These are phyloP conservation scores for Spea multiplicata DNA, from an alignment of 2,113 vertebrate genomes.

Conservation along the genomic window DNA sequence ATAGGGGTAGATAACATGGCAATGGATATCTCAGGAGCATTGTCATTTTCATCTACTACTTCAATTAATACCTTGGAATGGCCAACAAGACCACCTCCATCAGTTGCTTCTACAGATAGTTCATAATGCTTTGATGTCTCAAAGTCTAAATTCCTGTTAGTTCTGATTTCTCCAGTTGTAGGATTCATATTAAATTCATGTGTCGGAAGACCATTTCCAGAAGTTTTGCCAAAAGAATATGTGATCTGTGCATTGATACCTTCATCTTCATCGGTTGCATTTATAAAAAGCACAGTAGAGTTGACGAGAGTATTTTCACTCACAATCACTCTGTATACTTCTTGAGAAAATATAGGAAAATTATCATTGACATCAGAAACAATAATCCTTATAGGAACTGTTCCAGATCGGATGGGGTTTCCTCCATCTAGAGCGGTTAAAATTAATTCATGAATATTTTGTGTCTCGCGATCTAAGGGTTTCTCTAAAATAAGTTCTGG, in stretches of 20 bases:
- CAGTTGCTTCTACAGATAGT: conserved; percentile 32
- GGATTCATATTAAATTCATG: conserved; percentile 51
- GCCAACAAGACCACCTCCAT: background rate
- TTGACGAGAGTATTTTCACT: conserved; percentile 54
- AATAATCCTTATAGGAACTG: conserved; percentile 42
- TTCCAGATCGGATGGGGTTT: conserved; percentile 45
- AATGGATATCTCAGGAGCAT: conserved; percentile 59
- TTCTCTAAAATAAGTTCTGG: conserved; percentile 64
- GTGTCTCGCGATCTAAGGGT: conserved; percentile 63
- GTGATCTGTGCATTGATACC: conserved; percentile 61
- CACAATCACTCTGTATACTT: conserved; percentile 55
- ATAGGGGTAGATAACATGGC: conserved; percentile 57
- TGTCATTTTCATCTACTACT: conserved; percentile 60
- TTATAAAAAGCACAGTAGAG: conserved; percentile 54
- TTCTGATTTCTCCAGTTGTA: conserved; percentile 47
- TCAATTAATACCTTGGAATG: conserved; percentile 55
- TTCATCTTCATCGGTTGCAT: conserved; percentile 63
- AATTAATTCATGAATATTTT: conserved; percentile 51
- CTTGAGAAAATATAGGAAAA: conserved; percentile 59
- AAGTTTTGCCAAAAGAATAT: conserved; percentile 60
- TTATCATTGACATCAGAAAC: conserved; percentile 65
- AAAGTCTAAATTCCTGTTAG: conserved; percentile 39
- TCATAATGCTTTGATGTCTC: conserved; percentile 41
- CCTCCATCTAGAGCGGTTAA: conserved; percentile 54
- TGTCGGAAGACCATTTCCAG: conserved; percentile 47